Base-by-base conservation (phyloP, 2,888 invertebrate species). In the Druceiella hillmani region DNA sequence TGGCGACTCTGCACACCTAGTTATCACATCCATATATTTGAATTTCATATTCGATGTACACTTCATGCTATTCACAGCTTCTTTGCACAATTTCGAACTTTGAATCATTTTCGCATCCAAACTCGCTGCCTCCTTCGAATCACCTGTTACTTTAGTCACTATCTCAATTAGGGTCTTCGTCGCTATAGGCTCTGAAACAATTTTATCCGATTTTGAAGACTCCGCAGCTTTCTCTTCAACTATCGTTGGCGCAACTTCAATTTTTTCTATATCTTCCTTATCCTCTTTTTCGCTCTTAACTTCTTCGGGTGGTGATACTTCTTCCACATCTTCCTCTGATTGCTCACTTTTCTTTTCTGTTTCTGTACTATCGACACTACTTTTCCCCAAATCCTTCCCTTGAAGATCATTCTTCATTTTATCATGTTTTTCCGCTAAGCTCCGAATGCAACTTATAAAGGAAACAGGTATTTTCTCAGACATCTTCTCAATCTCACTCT, bases 401-500 rank as follows among this genome's bases (percentile, higher is more conserved):
- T n/a, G 13, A 10, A 3, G n/a, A 2, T 17, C 17, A 5, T n/a
- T 17, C n/a, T 32, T 32, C 10, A 12, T 20, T 1, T 27, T 46
- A 27, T 46, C 56, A 38, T 61, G 59, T 27, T 63, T 65, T 0
- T 52, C 56, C 0, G 66, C 62, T 37, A 67, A 42, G 14, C 66
- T 63, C 47, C 62, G 58, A 12, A 70, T 64, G 40, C 65, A 64
- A 6, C 55, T 57, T 38, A 65, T 66, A 38, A 67, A 70, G n/a
- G n/a, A n/a, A n/a, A n/a, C n/a, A n/a, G n/a, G n/a, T n/a, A n/a
- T n/a, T 29, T 64, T 68, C 6, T 63, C 59, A 2, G 66, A 39
- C 59, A 68, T 64, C 0, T 55, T 55, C 44, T 66, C 64, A 0
- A 68, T 64, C 50, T 67, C 66, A 15, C 56, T 58, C 2, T 68